Evolutionary conservation across 2,888 invertebrate genomes (phyloP).

Genomic region (Macrophya alboannulata): DNA sequence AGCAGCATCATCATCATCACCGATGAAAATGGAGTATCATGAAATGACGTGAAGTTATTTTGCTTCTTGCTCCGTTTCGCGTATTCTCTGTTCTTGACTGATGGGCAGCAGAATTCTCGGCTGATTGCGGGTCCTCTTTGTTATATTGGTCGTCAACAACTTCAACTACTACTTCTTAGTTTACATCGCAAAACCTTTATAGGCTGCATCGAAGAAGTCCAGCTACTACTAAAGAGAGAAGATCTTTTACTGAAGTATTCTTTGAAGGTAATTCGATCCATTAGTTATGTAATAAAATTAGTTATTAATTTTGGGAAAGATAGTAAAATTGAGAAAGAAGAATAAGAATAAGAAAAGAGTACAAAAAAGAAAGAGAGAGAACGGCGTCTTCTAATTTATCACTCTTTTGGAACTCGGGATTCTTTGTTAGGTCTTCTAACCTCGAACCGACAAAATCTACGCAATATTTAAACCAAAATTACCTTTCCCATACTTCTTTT

Average conservation of each 20-base stretch:
- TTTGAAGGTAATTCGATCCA: slow-evolving; percentile 73
- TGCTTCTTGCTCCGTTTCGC: slow-evolving; percentile 69
- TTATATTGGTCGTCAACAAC: slow-evolving; percentile 65
- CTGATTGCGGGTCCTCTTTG: slow-evolving; percentile 66
- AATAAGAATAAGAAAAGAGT: background rate
- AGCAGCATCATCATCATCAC: slow-evolving; percentile 5
- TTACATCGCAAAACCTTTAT: slow-evolving; percentile 66
- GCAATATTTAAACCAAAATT: background rate
- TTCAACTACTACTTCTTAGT: slow-evolving; percentile 67
- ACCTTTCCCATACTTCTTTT: background rate
- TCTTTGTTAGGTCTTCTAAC: slow-evolving; percentile 7
- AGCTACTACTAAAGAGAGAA: slow-evolving; percentile 69
- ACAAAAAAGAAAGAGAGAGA: slow-evolving; percentile 63
- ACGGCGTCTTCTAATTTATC: slow-evolving; percentile 69
- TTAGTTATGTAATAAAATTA: slow-evolving; percentile 77
- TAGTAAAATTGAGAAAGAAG: background rate
- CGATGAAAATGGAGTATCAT: slow-evolving; percentile 59
- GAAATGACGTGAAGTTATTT: slow-evolving; percentile 54
- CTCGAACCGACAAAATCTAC: background rate
- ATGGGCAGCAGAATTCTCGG: slow-evolving; percentile 70
- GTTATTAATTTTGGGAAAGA: slow-evolving; percentile 68
- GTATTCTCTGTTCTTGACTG: slow-evolving; percentile 64
- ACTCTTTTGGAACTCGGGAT: slow-evolving; percentile 21
- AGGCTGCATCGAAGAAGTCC: slow-evolving; percentile 58
- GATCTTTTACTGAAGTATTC: slow-evolving; percentile 72